Conservation (phyloP, 2,113 vertebrate genomes). For the Calyptomena viridis region DNA sequence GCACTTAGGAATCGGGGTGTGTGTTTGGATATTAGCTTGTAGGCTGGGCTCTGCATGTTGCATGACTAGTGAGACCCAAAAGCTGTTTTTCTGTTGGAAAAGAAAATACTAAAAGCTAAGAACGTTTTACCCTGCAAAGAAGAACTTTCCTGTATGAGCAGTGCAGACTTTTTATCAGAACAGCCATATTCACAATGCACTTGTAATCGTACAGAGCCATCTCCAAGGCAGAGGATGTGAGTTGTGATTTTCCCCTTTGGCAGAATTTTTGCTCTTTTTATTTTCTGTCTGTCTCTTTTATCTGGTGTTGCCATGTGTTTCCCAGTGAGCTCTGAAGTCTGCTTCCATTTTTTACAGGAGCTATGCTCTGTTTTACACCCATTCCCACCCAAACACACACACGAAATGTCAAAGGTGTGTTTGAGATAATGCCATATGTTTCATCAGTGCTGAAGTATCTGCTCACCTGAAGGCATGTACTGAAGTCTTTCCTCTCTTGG, state of each 20-base stretch:
- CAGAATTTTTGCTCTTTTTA: constrained; percentile 56
- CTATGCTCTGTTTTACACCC: constrained; percentile 36
- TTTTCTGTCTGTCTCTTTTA: constrained; percentile 44
- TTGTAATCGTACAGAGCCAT: neutral
- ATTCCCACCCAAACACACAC: constrained; percentile 23
- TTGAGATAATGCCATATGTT: constrained; percentile 8
- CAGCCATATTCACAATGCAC: neutral
- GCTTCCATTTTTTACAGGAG: neutral
- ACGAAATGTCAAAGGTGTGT: constrained; percentile 55
- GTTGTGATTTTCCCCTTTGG: constrained; percentile 10
- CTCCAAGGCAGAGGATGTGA: constrained; percentile 16
- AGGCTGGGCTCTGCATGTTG: neutral
- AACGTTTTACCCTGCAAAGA: neutral
- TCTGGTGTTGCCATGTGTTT: neutral
- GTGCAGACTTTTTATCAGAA: neutral
- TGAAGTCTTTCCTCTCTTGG: constrained; percentile 12
- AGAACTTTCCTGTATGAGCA: neutral
- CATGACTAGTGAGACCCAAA: neutral
- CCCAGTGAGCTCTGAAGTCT: neutral
- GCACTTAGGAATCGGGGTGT: constrained; percentile 16
- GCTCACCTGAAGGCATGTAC: constrained; percentile 9
- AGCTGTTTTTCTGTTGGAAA: neutral
- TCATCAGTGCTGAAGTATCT: neutral
- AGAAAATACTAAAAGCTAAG: neutral
- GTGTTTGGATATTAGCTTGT: neutral